Base-by-base conservation (phyloP, 2,797 vertebrate species). In the Alauda arvensis region DNA sequence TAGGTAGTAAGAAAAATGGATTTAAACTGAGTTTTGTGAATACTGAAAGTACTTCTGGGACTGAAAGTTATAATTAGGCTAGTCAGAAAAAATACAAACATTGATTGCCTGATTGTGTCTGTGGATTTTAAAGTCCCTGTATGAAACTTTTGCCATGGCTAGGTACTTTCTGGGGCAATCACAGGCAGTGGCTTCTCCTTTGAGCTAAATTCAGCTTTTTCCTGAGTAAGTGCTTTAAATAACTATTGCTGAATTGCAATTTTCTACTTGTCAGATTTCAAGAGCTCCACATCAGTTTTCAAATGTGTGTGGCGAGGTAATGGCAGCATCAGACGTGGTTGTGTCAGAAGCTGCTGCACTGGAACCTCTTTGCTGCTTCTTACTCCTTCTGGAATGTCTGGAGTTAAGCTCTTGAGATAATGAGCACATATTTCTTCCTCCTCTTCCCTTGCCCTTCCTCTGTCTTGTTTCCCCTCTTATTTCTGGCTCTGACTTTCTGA, bases 171-270 rank as follows among this genome's bases (percentile, higher is more conserved):
- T 88, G 93, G 91, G 93, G 89, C 90, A 96, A 74, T 95, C 85
- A 20, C 62, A 92, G 90, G 93, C 93, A 93, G 71, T 2, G 4
- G 66, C 90, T 92, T 94, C 80, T 92, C 93, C 51, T 65, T 25
- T 66, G 87, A 87, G 89, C 94, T 96, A 87, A 96, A 92, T 94
- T 68, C 89, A 90, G 71, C 92, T 92, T 87, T 88, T 95, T 92
- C 87, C 81, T 72, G 70, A 85, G 59, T 70, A 87, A 83, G 72
- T 82, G 94, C 91, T 94, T 87, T 88, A 93, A 96, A 94, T 95
- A 93, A 84, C 77, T 55, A 39, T 80, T 91, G 87, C 82, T 91
- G 85, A 92, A 90, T 92, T 93, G 72, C 51, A 91, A 66, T 68
- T 91, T 92, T 88, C 67, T 90, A 68, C 68, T 76, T 92, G 78